phyloP scores from a whole-genome alignment of 2,113 vertebrate species.

The Corythoichthys intestinalis region DNA sequence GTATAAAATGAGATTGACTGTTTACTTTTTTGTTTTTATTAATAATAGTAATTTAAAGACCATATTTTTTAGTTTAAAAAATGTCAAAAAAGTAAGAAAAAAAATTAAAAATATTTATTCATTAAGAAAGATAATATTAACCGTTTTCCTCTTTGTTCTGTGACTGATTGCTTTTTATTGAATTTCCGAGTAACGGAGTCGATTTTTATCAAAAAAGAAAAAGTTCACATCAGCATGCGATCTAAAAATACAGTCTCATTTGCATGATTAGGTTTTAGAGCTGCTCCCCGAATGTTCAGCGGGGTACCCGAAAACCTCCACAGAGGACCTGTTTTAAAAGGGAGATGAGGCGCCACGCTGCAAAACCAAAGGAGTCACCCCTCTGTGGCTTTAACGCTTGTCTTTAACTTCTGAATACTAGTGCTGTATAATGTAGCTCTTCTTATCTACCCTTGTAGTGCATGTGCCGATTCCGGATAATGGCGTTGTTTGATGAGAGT shows the following conservation, averaged over 20 bases:
- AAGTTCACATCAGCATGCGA: conserved; percentile 27
- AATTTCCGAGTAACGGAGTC: conserved; percentile 51
- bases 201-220: conserved; percentile 34
- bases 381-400: conserved; percentile 49
- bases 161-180: conserved; percentile 6
- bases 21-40: too few relatives aligned
- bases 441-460: conserved; percentile 49
- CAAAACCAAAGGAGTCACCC: conserved; percentile 41
- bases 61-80: too few relatives aligned
- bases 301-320: conserved; percentile 33
- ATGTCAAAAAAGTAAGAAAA: too few relatives aligned
- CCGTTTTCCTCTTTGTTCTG: too few relatives aligned
- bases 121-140: too few relatives aligned
- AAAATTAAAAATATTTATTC: too few relatives aligned
- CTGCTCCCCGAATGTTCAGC: conserved; percentile 32
- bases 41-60: too few relatives aligned
- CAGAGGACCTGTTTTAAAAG: conserved; percentile 58
- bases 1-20: too few relatives aligned
- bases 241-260: conserved; percentile 52
- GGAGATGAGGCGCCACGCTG: conserved; percentile 46
- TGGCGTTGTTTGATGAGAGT: conserved; percentile 52
- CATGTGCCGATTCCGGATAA: conserved; percentile 45
- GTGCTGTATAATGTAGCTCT: conserved; percentile 51
- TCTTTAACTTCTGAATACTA: conserved; percentile 30
- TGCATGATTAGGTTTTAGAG: conserved; percentile 61